Base-by-base conservation (phyloP, 2,888 invertebrate species). In the Dione juno region DNA sequence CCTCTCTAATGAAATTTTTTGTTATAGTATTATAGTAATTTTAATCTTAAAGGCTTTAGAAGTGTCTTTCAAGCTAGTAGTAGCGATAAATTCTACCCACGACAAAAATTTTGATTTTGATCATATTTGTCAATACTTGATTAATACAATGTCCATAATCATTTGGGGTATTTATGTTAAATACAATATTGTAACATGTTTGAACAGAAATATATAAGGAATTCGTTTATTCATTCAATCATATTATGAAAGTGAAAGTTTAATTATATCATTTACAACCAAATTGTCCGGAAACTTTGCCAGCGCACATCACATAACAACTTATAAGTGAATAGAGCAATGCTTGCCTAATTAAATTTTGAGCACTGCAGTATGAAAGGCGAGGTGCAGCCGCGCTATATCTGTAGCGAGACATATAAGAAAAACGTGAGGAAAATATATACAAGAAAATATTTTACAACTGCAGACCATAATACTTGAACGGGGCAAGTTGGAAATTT, bases 401-500 rank as follows among this genome's bases (percentile, higher is more conserved):
- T 41, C 19, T 58, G 16, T 40, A 19, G 16, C 1, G 28, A 35
- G 16, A 35, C 16, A 16, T 1, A 7, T n/a, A 48, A 37, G 28
- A 45, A 43, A 35, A 45, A 57, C 13, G 14, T 21, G 19, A 28
- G 8, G 11, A 43, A 28, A 45, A 66, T 53, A 19, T 52, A 59
- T 59, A 21, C 21, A 50, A 52, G n/a, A 58, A 40, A 52, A 59
- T 41, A 28, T 40, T 63, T 48, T 48, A 45, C 45, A n/a, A 37
- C 50, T 57, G 48, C 16, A 48, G 40, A 40, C 35, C 37, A n/a
- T 50, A 69, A 48, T 54, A 54, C n/a, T 64, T 54, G 45, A 59
- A 43, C 61, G 64, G 52, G 41, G n/a, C 50, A 28, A 43, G 66
- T 59, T 37, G 53, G 58, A 59, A 35, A 40, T 59, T 53, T 35